Conservation (phyloP, 2,113 vertebrate genomes). For the Panurus biarmicus region DNA sequence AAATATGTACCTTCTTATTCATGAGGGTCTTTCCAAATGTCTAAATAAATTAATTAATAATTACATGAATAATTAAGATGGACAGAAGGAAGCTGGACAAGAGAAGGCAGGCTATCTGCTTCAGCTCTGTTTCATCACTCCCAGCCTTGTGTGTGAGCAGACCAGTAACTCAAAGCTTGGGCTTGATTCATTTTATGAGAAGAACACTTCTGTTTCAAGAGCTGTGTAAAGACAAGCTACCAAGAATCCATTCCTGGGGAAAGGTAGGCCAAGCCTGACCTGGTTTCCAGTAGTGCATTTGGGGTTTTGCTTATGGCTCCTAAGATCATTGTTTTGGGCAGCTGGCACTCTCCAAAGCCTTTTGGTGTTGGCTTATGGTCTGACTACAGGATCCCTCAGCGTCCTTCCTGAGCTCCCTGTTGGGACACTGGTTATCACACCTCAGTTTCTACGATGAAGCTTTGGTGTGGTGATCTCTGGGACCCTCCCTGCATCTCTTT, state of each 20-base stretch:
- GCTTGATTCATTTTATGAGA: not conserved
- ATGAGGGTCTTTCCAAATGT: not conserved
- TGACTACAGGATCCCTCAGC: not conserved
- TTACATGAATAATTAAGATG: not conserved
- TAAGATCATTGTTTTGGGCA: not conserved
- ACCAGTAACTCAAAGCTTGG: not conserved
- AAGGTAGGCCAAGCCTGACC: not conserved
- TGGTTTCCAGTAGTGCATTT: not conserved
- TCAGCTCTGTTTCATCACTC: not conserved
- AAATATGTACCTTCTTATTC: not conserved
- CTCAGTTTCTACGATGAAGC: not conserved
- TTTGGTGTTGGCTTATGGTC: not conserved
- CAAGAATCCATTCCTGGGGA: not conserved
- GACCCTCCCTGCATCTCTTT: not conserved
- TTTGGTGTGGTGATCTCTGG: not conserved
- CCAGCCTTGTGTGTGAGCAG: not conserved
- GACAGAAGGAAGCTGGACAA: not conserved
- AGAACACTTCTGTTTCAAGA: not conserved
- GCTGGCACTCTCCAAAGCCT: not conserved
- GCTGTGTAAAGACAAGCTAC: not conserved
- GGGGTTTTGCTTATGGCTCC: not conserved
- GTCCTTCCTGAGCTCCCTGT: not conserved
- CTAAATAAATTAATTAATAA: not conserved
- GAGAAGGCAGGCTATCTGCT: not conserved
- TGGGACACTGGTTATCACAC: accelerated